These are phyloP conservation scores for Neria commutata DNA, from an alignment of 2,888 invertebrate genomes.

Conservation along the genomic window DNA sequence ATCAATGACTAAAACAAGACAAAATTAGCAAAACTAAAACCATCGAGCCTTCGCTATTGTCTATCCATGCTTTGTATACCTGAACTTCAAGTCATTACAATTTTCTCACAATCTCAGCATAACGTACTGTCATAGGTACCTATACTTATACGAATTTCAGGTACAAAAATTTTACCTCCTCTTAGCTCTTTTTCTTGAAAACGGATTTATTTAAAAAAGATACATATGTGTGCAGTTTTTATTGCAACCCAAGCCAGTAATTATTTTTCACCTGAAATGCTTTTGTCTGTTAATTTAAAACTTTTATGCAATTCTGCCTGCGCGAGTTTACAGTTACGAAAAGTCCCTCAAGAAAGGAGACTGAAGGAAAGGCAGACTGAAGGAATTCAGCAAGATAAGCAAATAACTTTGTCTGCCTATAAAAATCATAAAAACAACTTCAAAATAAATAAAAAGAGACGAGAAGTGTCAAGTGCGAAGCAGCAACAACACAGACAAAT, in stretches of 20 bases:
- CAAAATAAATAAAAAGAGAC: not conserved
- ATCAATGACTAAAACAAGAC: too few relatives aligned
- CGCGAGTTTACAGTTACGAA: slow-evolving; percentile 38
- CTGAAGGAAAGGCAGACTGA: not conserved
- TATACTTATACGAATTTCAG: too few relatives aligned
- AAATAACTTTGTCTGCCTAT: slow-evolving; percentile 35
- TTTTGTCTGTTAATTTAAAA: not conserved
- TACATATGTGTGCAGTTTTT: too few relatives aligned
- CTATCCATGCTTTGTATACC: too few relatives aligned
- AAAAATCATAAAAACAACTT: slow-evolving; percentile 4
- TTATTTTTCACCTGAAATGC: not conserved
- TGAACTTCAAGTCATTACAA: too few relatives aligned
- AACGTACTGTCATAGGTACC: too few relatives aligned
- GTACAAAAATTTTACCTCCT: too few relatives aligned
- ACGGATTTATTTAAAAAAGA: too few relatives aligned
- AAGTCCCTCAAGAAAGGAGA: slow-evolving; percentile 24
- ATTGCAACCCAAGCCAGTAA: not conserved
- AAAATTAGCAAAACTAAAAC: too few relatives aligned
- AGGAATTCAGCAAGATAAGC: slow-evolving; percentile 29
- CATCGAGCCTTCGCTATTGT: too few relatives aligned
- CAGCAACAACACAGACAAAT: not conserved
- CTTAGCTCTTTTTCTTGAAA: too few relatives aligned
- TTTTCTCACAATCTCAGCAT: too few relatives aligned
- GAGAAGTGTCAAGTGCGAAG: slow-evolving; percentile 2
- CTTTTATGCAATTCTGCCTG: slow-evolving; percentile 23